A percentile compares a stretch with the other conserved stretches of the same genome.
phyloP scores from a whole-genome alignment of 2,888 invertebrate species.

The Stegophylla sp. region DNA sequence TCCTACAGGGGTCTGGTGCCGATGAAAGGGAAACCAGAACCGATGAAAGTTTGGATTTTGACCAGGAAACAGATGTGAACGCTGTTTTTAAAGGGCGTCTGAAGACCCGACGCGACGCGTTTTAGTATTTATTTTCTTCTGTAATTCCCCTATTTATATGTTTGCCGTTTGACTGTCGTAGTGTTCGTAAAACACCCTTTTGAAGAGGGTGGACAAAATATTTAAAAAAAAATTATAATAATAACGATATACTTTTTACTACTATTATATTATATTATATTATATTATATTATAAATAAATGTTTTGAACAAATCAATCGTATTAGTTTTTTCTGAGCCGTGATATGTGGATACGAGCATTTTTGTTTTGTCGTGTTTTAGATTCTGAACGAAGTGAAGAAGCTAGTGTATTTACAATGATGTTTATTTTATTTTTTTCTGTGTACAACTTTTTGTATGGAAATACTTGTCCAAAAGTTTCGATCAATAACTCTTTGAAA shows the following conservation, averaged over 20 bases:
- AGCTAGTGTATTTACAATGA: too few relatives aligned
- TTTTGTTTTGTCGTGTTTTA: too few relatives aligned
- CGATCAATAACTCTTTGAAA: too few relatives aligned
- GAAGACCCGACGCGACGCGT: background rate
- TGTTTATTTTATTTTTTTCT: too few relatives aligned
- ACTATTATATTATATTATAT: background rate
- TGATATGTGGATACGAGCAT: too few relatives aligned
- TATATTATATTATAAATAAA: background rate
- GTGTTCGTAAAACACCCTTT: background rate
- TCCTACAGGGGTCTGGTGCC: slow-evolving; percentile 85
- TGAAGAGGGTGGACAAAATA: background rate
- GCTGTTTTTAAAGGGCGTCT: background rate
- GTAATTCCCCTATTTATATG: background rate
- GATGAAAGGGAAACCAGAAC: slow-evolving; percentile 93
- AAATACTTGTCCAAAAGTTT: too few relatives aligned
- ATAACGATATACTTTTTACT: too few relatives aligned
- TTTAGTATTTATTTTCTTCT: slow-evolving; percentile 31
- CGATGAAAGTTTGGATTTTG: slow-evolving; percentile 92
- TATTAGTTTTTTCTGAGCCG: background rate
- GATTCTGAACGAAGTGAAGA: too few relatives aligned
- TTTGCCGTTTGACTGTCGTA: slow-evolving; percentile 20
- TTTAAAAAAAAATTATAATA: background rate
- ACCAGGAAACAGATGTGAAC: slow-evolving; percentile 65
- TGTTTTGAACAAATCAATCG: background rate
- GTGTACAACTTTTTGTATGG: too few relatives aligned